phyloP scores from a whole-genome alignment of 2,888 invertebrate species.

The Calliopum simillimum region DNA sequence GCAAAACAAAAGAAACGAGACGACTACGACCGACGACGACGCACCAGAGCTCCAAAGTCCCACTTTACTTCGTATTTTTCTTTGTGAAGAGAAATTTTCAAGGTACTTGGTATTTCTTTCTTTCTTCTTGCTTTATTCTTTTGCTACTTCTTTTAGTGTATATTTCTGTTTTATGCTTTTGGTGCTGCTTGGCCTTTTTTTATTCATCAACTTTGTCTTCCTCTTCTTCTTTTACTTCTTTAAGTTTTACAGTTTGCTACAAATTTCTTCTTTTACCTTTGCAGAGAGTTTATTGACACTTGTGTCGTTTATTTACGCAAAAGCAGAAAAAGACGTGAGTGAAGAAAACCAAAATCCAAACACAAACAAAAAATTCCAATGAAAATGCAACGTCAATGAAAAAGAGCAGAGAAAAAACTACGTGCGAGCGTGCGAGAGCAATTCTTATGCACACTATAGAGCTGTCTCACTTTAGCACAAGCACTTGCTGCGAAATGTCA shows the following conservation, averaged over 20 bases:
- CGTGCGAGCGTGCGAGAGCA: background rate
- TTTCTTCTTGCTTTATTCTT: slow-evolving; percentile 4
- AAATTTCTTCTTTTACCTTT: slow-evolving; percentile 31
- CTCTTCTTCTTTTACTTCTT: slow-evolving; percentile 17
- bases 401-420: no score
- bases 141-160: slow-evolving; percentile 12
- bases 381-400: slow-evolving; percentile 27
- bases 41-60: slow-evolving; percentile 1
- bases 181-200: slow-evolving; percentile 1
- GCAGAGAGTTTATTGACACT: slow-evolving; percentile 60
- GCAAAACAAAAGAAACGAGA: background rate
- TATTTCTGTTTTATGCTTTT: background rate
- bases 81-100: slow-evolving; percentile 6
- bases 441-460: background rate
- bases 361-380: slow-evolving; percentile 28
- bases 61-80: slow-evolving; percentile 7
- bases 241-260: slow-evolving; percentile 13
- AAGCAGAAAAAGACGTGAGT: background rate
- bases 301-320: slow-evolving; percentile 50
- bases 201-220: slow-evolving; percentile 1
- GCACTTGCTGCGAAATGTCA: background rate
- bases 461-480: slow-evolving; percentile 15
- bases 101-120: slow-evolving; percentile 13
- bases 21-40: no score
- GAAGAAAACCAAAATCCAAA: slow-evolving; percentile 7